Conservation (phyloP, 2,797 vertebrate species). For the Synanceia verrucosa region DNA sequence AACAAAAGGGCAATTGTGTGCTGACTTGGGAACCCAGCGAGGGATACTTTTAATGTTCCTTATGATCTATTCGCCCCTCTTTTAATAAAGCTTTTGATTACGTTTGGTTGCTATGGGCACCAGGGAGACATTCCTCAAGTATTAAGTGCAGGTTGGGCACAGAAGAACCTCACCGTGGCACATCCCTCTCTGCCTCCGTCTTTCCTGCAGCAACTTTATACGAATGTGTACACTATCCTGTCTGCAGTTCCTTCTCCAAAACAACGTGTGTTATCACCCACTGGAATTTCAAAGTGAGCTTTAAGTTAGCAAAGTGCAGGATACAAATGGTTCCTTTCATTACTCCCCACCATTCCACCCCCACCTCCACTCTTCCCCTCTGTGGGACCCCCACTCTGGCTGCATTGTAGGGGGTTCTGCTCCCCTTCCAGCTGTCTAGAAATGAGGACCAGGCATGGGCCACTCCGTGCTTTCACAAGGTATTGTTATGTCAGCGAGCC, state of each 20-base stretch:
- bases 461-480: conserved; percentile 94
- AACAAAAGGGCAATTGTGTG: conserved; percentile 83
- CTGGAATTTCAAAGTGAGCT: conserved; percentile 75
- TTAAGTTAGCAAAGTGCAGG: conserved; percentile 80
- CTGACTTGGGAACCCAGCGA: conserved; percentile 79
- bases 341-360: conserved; percentile 53
- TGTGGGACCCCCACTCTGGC: conserved; percentile 74
- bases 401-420: conserved; percentile 84
- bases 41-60: conserved; percentile 85
- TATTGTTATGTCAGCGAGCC: conserved; percentile 99
- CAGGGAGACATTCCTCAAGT: conserved; percentile 83
- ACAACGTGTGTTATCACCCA: conserved; percentile 66
- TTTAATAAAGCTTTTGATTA: conserved; percentile 89
- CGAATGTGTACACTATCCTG: conserved; percentile 11
- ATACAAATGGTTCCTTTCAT: conserved; percentile 83
- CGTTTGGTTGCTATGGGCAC: conserved; percentile 83
- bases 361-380: conserved; percentile 60
- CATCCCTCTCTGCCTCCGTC: conserved; percentile 35
- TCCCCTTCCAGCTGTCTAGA: conserved; percentile 96
- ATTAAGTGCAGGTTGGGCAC: conserved; percentile 80
- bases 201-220: conserved; percentile 24
- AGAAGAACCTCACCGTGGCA: conserved; percentile 73
- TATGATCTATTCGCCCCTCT: conserved; percentile 84
- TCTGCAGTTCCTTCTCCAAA: conserved; percentile 42
- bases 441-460: conserved; percentile 97